These are phyloP conservation scores for Hymenochirus boettgeri DNA, from an alignment of 2,113 vertebrate genomes.

Conservation along the genomic window DNA sequence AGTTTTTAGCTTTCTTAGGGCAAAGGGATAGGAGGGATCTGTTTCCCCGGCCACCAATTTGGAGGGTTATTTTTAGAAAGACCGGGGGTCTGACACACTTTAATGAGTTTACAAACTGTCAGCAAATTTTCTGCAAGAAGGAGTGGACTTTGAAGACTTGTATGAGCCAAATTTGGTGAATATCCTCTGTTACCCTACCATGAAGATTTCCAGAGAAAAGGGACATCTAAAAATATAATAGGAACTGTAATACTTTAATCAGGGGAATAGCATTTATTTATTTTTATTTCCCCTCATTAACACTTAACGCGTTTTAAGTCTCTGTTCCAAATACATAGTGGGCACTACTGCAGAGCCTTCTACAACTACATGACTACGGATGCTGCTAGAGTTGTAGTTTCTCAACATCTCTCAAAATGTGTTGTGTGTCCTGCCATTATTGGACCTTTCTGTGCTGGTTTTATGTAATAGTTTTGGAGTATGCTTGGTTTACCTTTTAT, in stretches of 20 bases:
- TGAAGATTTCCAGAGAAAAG: too few relatives aligned
- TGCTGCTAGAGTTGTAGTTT: too few relatives aligned
- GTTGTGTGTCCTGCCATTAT: too few relatives aligned
- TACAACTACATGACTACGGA: too few relatives aligned
- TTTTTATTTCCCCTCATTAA: background rate
- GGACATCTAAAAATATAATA: background rate
- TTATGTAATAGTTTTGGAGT: too few relatives aligned
- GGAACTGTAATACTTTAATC: background rate
- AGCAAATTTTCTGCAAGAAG: conserved; percentile 58
- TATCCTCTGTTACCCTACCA: too few relatives aligned
- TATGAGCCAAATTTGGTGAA: conserved; percentile 20
- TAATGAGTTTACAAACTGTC: conserved; percentile 48
- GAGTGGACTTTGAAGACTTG: conserved; percentile 6
- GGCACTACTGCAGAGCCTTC: too few relatives aligned
- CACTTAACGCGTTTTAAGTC: too few relatives aligned
- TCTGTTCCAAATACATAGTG: background rate
- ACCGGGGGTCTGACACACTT: conserved; percentile 55
- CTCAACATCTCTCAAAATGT: too few relatives aligned
- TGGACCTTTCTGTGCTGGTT: too few relatives aligned
- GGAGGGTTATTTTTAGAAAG: conserved; percentile 80
- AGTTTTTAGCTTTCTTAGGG: conserved; percentile 98
- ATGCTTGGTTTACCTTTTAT: too few relatives aligned
- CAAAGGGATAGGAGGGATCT: conserved; percentile 75
- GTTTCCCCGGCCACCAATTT: conserved; percentile 61
- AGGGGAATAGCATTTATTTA: background rate